Base-by-base conservation (phyloP, 2,888 invertebrate genomes). In the Volucella inflata region DNA sequence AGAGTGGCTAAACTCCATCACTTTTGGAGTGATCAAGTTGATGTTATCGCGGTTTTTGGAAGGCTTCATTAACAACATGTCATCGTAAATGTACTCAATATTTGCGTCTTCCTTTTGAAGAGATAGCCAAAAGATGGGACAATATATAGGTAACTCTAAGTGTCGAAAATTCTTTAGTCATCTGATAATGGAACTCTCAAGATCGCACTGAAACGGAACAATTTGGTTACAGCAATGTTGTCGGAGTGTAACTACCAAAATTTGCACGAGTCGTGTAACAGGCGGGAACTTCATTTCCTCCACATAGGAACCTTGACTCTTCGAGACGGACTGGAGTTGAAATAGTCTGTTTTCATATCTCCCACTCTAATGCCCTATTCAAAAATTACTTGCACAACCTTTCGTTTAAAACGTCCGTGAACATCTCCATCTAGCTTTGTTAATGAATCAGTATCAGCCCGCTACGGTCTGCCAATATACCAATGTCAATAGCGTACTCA, bases 191-290 rank as follows among this genome's bases (percentile, higher is more conserved):
- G 99, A 92, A 99, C 98, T 90, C 98, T 98, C 50, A 99, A 93
- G 87, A 95, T 94, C 10, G 99, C 99, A 53, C 99, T 99, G 55
- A 96, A 96, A 90, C 99, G 99, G 16, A 95, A 93, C 87, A 99
- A 94, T 91, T 99, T 99, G 91, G 99, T 98, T 0, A 99, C 94
- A 21, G 99, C 99, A 89, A 99, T 97, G 90, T 99, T 99, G 99
- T 99, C 99, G 99, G 91, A 99, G 99, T 0, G 99, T 99, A 2
- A 99, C 95, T 93, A 99, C 99, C 89, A 99, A 96, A 0, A 95
- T 93, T 60, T 99, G 94, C 88, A 97, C 96, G 88, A 99, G 92
- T 57, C 94, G 94, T 0, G 96, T 97, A 0, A 99, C 97, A n/a
- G 97, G 97, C 88, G 99, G 93, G 92, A n/a, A n/a, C n/a, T n/a